phyloP scores from a whole-genome alignment of 1,140 invertebrate genomes.

The Ladona fulva region DNA sequence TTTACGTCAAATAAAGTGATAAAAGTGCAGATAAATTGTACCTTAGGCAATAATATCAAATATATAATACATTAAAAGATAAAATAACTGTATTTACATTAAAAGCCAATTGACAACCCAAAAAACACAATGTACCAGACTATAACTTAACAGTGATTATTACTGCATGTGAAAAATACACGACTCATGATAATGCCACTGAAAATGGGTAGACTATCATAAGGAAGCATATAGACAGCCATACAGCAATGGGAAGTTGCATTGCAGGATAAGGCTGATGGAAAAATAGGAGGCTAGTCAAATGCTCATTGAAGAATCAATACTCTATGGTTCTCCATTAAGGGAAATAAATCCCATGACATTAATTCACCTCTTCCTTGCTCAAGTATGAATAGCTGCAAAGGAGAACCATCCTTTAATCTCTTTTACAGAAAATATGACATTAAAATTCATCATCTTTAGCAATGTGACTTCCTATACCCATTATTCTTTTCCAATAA shows the following conservation, averaged over 20 bases:
- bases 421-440: neutral
- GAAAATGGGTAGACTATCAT: neutral
- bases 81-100: slow-evolving; percentile 9
- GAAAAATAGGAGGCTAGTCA: neutral
- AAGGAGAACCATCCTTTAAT: neutral
- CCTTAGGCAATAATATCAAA: neutral
- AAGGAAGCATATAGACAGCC: neutral
- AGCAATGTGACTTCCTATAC: neutral
- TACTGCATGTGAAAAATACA: slow-evolving; percentile 1
- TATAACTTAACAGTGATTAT: slow-evolving; percentile 7
- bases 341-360: neutral
- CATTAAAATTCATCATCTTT: slow-evolving; percentile 5
- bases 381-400: slow-evolving; percentile 5
- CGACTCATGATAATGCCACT: neutral
- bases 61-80: neutral
- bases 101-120: slow-evolving; percentile 4
- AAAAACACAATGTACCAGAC: slow-evolving; percentile 4
- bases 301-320: neutral
- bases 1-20: slow-evolving; percentile 6
- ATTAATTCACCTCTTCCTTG: neutral
- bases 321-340: neutral
- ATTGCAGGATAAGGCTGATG: neutral
- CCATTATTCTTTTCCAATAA: neutral
- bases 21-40: neutral
- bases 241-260: neutral